Base-by-base conservation (phyloP, 2,888 invertebrate genomes). In the Apamea crenata region DNA sequence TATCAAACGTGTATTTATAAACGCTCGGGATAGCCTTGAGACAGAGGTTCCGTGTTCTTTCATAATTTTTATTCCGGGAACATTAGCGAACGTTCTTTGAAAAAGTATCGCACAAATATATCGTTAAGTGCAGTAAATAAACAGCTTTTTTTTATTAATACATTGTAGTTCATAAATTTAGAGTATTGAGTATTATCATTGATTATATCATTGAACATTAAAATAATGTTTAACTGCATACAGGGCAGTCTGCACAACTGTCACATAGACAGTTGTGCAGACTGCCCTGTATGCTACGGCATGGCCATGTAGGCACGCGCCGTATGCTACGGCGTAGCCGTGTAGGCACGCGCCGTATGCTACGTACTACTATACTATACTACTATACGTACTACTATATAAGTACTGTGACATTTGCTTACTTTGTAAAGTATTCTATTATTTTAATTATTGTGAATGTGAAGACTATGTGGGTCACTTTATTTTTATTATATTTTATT, bases 1-100 rank as follows among this genome's bases (percentile, higher is more conserved):
- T 86, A 75, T 82, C 40, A 56, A 73, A 70, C 32, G 59, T 82
- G 63, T 84, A 71, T 82, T 84, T 84, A 77, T 77, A 69, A 73
- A 85, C 10, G 59, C 63, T 36, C 73, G 59, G 44, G 21, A 73
- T 67, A 53, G 63, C 72, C 65, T 85, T 80, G 81, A 66, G 73
- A 50, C 44, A 70, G 65, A 56, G 68, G 59, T 29, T 72, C 40
- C 56, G 53, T 69, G 40, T 76, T 59, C 66, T 50, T 74, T 85
- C 40, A 80, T 71, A 74, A 61, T 74, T 80, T 84, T 85, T 80
- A 80, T 80, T 73, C n/a, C 47, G 4, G 32, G 18, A 75, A 69
- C 5, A 74, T 50, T 73, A 61, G 63, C 21, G 21, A 71, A 56
- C n/a, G 8, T 47, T 71, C 18, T 61, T 74, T 47, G 36, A 70